Base-by-base conservation (phyloP, 2,888 invertebrate genomes). In the Lochmaea capreae region DNA sequence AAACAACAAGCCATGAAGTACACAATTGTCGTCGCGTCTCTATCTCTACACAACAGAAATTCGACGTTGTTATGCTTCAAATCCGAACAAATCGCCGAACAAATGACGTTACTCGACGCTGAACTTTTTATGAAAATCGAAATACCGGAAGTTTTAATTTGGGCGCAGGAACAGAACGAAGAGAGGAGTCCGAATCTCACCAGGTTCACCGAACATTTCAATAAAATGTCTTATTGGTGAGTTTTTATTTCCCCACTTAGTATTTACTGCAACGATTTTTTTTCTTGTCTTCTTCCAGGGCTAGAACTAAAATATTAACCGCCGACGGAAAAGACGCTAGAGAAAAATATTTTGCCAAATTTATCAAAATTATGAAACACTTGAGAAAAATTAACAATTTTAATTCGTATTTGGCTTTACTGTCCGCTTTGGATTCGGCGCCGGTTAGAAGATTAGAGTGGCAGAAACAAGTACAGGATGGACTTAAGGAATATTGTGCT, bases 361-460 rank as follows among this genome's bases (percentile, higher is more conserved):
- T 98, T 87, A 95, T 99, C 75, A 99, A 99, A 88, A 97, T 99
- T 77, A 98, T 99, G 98, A 97, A 98, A 89, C 96, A 97, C 85
- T 89, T 99, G 78, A 91, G 98, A 75, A 98, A 98, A 87, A 93
- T 99, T 87, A 98, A 97, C 89, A 99, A 99, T 88, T 99, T 98
- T 88, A 99, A 99, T 89, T 98, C 98, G 61, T 98, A 98, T 89
- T 89, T 99, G 83, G 99, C 99, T 10, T 89, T 99, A 78, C 90
- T 99, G 76, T 98, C 98, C 9, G 99, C 99, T 16, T 88, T 99
- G 81, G 98, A 98, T 88, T 99, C 98, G 22, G 98, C 98, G 5
- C 98, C 99, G 0, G 93, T 96, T 86, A 89, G 93, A 83, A 90
- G 99, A 86, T 90, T 99, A 86, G 99, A 97, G 86, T 97, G 97